These are phyloP conservation scores for Falco novaeseelandiae DNA, from an alignment of 2,797 vertebrate genomes.

Conservation along the genomic window DNA sequence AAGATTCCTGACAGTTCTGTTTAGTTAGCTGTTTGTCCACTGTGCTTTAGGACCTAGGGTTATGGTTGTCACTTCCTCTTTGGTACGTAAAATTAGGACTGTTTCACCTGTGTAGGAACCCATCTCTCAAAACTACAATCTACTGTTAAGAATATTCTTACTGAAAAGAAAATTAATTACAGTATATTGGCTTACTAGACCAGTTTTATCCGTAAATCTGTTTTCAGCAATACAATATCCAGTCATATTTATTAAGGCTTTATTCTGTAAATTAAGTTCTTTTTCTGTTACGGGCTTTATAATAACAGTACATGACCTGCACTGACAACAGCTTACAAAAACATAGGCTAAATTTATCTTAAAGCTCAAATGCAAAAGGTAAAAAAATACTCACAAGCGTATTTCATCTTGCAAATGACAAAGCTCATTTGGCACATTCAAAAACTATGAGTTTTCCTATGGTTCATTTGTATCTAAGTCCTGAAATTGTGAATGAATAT, in stretches of 20 bases:
- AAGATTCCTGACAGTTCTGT: not conserved
- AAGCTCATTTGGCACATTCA: not conserved
- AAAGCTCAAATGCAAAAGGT: not conserved
- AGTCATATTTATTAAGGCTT: conserved; percentile 16
- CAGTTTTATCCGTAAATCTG: conserved; percentile 17
- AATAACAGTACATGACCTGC: not conserved
- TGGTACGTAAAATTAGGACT: not conserved
- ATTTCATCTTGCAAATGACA: not conserved
- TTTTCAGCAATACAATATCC: conserved; percentile 5
- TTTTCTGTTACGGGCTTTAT: not conserved
- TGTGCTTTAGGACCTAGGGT: not conserved
- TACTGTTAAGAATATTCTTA: not conserved
- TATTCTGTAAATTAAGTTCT: not conserved
- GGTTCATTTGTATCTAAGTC: not conserved
- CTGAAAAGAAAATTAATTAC: conserved; percentile 19
- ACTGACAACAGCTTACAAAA: not conserved
- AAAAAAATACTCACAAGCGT: not conserved
- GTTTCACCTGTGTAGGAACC: not conserved
- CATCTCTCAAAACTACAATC: not conserved
- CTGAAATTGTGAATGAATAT: not conserved
- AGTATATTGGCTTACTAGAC: not conserved
- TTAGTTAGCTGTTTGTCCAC: not conserved
- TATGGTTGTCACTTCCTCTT: not conserved
- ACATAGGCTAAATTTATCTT: not conserved
- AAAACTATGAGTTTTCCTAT: not conserved